Base-by-base conservation (phyloP, 2,888 invertebrate species). In the Psylliodes chrysocephalus region DNA sequence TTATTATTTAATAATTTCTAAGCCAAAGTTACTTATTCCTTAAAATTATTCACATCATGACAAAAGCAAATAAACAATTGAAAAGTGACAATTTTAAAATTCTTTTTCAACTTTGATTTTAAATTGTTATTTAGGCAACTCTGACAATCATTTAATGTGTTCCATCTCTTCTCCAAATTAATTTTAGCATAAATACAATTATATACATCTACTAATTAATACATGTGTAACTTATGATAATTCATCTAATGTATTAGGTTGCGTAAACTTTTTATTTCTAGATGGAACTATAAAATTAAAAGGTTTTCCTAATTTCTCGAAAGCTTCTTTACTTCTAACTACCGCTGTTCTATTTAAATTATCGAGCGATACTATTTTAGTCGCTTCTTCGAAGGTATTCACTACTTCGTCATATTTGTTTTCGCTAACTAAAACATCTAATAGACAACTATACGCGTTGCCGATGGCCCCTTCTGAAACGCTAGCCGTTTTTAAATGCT, bases 271-370 rank as follows among this genome's bases (percentile, higher is more conserved):
- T 42, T 47, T 64, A 52, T 17, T 60, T 46, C 52, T 59, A 51
- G 64, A 14, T 14, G 88, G 87, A 74, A 89, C 84, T 67, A 78
- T 77, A 77, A 86, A 85, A 51, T 86, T 85, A 71, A 90, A 90
- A 64, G 83, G 79, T 75, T 86, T 86, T 1, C 88, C 88, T 28
- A 84, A 78, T 14, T 81, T 82, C 75, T 88, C 85, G 25, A 86
- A 69, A 69, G 84, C 82, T 5, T 79, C 77, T 75, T 90, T 88
- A 1, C 91, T 79, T 67, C 86, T 86, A 8, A 81, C 66, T 46
- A 91, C 70, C 2, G 88, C 87, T 0, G 84, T 87, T 67, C 86
- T 84, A 77, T 89, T 89, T 6, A 92, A 82, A 72, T 88, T 79
- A 63, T 88, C 87, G 10, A 87, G 74, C 8, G 83, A 79, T 0